Evolutionary conservation across 2,888 invertebrate genomes (phyloP), one percentile per base, ranked within the genome.

Genomic region (Apodemia mormo): DNA sequence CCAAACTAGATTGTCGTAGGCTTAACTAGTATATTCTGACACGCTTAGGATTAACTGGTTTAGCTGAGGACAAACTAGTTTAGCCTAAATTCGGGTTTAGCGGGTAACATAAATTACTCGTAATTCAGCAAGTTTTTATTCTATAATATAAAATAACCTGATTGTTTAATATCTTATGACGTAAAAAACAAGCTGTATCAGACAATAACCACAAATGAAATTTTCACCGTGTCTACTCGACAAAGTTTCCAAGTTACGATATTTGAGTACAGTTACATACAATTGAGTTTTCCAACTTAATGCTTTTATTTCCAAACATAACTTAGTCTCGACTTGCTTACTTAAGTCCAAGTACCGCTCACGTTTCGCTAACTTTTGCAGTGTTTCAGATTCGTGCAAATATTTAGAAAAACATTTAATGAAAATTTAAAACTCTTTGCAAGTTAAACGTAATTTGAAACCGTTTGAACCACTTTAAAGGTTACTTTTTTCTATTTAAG

Each of bases 211-310:
- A 49, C 49, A 49, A 49, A 49, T 49, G 49, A 49, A 49, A 49
- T 52, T n/a, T 52, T 52, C 52, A 14, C 52, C 7, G 52, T 52
- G n/a, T 14, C 14, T 33, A 61, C 61, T 61, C 8, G 33, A 61
- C 33, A 37, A 61, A 61, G 33, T 33, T 30, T 33, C 14, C 61
- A 61, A 61, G 33, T 61, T 61, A 33, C 61, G 33, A 61, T 61
- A 61, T 61, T 61, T 61, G 61, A 61, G 61, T 61, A 30, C 61
- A 10, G 61, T 61, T 33, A 61, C 30, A 14, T 61, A 61, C 61
- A 61, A 61, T 61, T 61, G 61, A 61, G 61, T 61, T 61, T 61
- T 61, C 61, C 30, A 61, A 61, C 61, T 61, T 61, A 61, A 61
- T 61, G 61, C 61, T 61, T 61, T 61, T 61, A 61, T 61, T 61